These are phyloP conservation scores for Conchocele bisecta DNA, from an alignment of 2,888 invertebrate species.

Conservation along the genomic window DNA sequence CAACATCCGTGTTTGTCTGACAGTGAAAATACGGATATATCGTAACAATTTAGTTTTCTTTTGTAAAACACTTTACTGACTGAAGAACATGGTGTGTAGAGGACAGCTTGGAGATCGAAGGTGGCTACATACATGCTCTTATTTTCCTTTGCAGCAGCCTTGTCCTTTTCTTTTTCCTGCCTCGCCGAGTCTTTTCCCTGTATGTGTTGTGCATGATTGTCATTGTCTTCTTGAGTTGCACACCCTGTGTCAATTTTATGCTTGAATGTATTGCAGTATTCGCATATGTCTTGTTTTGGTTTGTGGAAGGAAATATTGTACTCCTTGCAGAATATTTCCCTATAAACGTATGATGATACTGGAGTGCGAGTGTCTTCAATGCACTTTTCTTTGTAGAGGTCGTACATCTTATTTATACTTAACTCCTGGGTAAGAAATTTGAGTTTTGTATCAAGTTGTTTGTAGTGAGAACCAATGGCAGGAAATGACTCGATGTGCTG, in stretches of 20 bases:
- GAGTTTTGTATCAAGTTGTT: constrained; percentile 2
- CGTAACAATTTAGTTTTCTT: constrained; percentile 33
- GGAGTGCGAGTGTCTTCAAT: constrained; percentile 9
- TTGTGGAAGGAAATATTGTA: constrained; percentile 48
- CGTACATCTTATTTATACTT: too few species aligned
- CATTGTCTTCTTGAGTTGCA: not conserved
- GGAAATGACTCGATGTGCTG: constrained; percentile 31
- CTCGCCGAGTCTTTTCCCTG: constrained; percentile 14
- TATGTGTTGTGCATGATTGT: constrained; percentile 1
- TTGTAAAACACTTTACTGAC: constrained; percentile 36
- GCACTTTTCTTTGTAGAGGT: constrained; percentile 16
- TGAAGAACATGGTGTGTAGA: constrained; percentile 25
- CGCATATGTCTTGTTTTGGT: too few species aligned
- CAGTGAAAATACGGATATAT: constrained; percentile 26
- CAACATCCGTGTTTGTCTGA: constrained; percentile 15
- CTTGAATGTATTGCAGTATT: too few species aligned
- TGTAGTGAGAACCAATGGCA: constrained; percentile 30
- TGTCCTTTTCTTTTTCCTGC: constrained; percentile 19
- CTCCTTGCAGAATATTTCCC: constrained; percentile 37
- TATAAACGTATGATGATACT: constrained; percentile 44
- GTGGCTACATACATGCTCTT: constrained; percentile 18
- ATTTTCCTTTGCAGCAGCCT: not conserved
- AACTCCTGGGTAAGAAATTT: constrained; percentile 9
- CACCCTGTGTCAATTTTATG: too few species aligned
- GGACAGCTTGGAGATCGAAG: constrained; percentile 33